Conservation (phyloP, 2,113 vertebrate genomes). For the Daphoenositta chrysoptera region DNA sequence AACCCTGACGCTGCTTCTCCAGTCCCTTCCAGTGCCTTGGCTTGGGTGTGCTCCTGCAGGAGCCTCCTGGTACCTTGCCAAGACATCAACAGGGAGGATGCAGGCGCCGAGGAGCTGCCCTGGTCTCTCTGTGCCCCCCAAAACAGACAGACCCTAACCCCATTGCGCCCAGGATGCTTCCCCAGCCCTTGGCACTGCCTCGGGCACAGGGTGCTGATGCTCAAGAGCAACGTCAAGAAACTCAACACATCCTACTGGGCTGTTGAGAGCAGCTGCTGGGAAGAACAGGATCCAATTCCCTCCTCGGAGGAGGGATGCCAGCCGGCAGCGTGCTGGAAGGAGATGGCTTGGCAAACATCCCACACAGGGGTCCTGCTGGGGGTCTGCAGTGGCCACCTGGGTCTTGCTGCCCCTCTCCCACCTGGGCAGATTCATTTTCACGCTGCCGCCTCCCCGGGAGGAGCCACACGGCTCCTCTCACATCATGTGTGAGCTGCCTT, state of each 20-base stretch:
- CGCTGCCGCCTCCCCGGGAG: neutral
- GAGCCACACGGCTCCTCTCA: neutral
- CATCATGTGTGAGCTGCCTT: neutral
- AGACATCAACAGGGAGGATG: neutral
- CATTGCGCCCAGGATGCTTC: rapidly evolving
- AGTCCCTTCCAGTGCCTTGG: neutral
- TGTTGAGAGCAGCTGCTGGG: neutral
- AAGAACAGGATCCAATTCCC: neutral
- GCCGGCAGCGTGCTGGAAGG: neutral
- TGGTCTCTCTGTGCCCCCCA: neutral
- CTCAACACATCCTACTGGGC: neutral
- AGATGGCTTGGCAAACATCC: neutral
- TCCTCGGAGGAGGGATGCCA: rapidly evolving
- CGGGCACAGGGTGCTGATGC: neutral
- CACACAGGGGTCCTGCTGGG: rapidly evolving
- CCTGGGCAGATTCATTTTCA: neutral
- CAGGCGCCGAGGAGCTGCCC: neutral
- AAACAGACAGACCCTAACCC: rapidly evolving
- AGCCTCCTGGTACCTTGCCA: neutral
- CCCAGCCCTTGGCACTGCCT: neutral
- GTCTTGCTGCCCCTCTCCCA: neutral
- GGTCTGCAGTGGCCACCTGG: neutral
- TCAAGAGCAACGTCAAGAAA: neutral
- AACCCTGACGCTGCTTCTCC: neutral
- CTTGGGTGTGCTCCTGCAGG: neutral